Percentiles rank a stretch among this genome's conserved stretches.
phyloP scores from a whole-genome alignment of 1,140 invertebrate species.

The Phenacoccus solenopsis region DNA sequence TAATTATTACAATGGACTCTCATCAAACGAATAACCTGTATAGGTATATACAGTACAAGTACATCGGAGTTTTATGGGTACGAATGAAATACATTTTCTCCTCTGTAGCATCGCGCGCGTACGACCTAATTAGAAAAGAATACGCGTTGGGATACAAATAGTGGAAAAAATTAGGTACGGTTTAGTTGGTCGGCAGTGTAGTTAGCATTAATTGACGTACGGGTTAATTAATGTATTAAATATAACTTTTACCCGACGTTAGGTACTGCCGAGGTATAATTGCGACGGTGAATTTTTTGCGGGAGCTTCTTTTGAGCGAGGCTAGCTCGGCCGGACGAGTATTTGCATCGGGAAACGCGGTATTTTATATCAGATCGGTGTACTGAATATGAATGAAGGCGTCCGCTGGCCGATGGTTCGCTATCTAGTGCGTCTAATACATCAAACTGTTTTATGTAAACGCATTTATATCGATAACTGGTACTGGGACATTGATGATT shows the following conservation, averaged over 20 bases:
- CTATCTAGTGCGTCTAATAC: background rate
- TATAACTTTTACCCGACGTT: background rate
- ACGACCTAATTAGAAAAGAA: constrained; percentile 12
- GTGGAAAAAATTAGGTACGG: constrained; percentile 7
- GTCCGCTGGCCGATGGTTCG: background rate
- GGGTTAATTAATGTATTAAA: constrained; percentile 14
- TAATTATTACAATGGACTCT: constrained; percentile 15
- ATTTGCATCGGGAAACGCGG: background rate
- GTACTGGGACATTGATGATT: constrained; percentile 5
- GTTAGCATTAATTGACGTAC: constrained; percentile 12
- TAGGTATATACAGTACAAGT: no score
- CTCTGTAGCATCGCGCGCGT: background rate
- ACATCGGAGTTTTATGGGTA: background rate
- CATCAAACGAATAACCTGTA: background rate
- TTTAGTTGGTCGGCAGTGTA: background rate
- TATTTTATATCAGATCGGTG: background rate
- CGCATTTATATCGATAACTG: background rate
- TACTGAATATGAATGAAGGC: background rate
- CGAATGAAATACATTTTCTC: constrained; percentile 8
- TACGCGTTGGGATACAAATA: background rate
- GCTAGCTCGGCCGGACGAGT: no score
- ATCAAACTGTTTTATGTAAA: constrained; percentile 3
- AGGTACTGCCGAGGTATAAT: no score
- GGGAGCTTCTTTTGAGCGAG: no score
- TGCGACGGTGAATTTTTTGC: no score